Percentiles rank a stretch among this genome's conserved stretches.
Conservation (phyloP, 2,113 vertebrate genomes). For the Polyodon spathula region DNA sequence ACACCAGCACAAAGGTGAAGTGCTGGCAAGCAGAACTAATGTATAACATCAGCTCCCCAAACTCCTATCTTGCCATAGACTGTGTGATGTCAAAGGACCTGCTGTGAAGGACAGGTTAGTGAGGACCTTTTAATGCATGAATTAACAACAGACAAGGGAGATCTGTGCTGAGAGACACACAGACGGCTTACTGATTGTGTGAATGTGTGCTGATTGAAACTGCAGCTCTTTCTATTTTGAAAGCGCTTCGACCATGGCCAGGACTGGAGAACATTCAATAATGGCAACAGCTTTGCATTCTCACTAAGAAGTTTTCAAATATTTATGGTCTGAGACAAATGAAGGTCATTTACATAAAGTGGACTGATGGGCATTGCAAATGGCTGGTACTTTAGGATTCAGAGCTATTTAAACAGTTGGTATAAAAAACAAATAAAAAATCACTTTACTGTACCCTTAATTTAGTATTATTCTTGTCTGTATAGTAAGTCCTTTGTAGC, state of each 20-base stretch:
- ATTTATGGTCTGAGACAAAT: slow-evolving; percentile 61
- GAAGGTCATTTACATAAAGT: slow-evolving; percentile 53
- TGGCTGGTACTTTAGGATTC: slow-evolving; percentile 26
- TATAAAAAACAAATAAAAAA: no score
- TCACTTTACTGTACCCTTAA: no score
- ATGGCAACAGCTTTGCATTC: background rate
- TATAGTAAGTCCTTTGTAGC: no score
- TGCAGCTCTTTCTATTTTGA: background rate
- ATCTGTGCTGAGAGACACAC: background rate
- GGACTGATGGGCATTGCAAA: slow-evolving; percentile 60
- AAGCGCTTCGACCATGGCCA: background rate
- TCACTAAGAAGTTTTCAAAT: slow-evolving; percentile 23
- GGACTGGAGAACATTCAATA: background rate
- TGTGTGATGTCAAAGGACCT: slow-evolving; percentile 12
- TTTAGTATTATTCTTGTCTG: no score
- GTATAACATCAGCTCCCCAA: slow-evolving; percentile 1
- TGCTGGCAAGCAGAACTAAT: slow-evolving; percentile 2
- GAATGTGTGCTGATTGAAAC: background rate
- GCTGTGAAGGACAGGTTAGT: slow-evolving; percentile 8
- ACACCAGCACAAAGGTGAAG: slow-evolving; percentile 9
- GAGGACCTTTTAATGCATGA: slow-evolving; percentile 1
- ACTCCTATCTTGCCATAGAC: background rate
- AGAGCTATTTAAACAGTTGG: background rate
- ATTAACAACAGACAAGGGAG: background rate
- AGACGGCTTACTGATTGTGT: background rate